These are phyloP conservation scores for Poicephalus gulielmi DNA, from an alignment of 2,113 vertebrate species.

Conservation along the genomic window DNA sequence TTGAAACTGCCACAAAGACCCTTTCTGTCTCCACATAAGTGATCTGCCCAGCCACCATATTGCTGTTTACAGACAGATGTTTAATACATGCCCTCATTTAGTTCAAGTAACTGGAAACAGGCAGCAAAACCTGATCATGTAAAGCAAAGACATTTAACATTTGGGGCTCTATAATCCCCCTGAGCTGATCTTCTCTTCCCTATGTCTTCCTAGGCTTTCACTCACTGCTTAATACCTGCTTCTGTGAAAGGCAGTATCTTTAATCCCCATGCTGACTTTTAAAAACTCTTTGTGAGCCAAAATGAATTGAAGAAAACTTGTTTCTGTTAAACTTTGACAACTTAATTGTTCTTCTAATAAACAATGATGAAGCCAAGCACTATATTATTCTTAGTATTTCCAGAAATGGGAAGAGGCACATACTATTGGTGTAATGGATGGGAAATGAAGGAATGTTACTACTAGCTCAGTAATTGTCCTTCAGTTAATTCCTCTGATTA, in stretches of 20 bases:
- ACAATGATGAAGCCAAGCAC: not conserved
- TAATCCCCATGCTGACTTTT: not conserved
- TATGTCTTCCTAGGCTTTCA: not conserved
- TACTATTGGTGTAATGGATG: not conserved
- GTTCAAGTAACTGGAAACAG: not conserved
- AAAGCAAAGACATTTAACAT: not conserved
- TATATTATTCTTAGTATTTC: not conserved
- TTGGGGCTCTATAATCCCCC: not conserved
- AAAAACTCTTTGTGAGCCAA: not conserved
- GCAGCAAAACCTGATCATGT: not conserved
- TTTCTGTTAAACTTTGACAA: not conserved
- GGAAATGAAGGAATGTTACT: not conserved
- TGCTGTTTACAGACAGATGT: not conserved
- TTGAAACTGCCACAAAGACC: not conserved
- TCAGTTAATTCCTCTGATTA: not conserved
- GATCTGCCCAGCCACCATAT: not conserved
- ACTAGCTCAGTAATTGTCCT: not conserved
- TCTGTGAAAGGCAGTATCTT: not conserved
- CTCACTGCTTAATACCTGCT: not conserved
- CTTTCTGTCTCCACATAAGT: not conserved
- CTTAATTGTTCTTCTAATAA: not conserved
- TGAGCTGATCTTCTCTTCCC: rapidly evolving
- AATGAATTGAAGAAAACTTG: not conserved
- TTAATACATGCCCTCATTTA: not conserved
- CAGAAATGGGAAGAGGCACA: not conserved